Percentiles rank a stretch among this genome's conserved stretches.
These are phyloP conservation scores for Sinodicranocentrus sp. DNA, from an alignment of 2,888 invertebrate genomes.

Conservation along the genomic window DNA sequence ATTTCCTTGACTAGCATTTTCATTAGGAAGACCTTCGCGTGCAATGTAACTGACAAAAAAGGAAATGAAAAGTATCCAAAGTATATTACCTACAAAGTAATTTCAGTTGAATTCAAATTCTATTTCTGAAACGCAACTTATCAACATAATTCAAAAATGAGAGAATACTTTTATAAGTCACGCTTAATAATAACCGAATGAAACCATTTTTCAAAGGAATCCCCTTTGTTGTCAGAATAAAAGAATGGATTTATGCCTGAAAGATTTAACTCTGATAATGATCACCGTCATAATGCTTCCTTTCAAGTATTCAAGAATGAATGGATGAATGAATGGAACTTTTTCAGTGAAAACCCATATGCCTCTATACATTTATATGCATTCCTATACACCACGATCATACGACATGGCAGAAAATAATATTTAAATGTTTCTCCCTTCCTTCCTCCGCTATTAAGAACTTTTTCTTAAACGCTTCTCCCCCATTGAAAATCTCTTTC, in stretches of 20 bases:
- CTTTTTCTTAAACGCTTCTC: not conserved
- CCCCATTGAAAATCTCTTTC: not conserved
- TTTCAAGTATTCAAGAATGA: too few species aligned
- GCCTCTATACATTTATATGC: too few species aligned
- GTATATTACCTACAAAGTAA: too few species aligned
- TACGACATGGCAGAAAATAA: conserved; percentile 26
- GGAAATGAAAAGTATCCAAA: too few species aligned
- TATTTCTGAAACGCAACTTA: not conserved
- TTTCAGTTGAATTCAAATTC: too few species aligned
- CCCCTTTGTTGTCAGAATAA: conserved; percentile 13
- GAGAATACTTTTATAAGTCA: not conserved
- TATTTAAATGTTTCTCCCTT: conserved; percentile 25
- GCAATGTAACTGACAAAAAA: too few species aligned
- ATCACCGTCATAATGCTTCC: conserved; percentile 2
- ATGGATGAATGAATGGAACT: too few species aligned
- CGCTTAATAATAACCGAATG: not conserved
- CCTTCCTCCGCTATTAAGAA: not conserved
- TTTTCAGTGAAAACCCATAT: too few species aligned
- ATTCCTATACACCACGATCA: too few species aligned
- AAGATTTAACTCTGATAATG: not conserved
- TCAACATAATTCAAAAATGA: not conserved
- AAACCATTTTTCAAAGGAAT: conserved; percentile 19
- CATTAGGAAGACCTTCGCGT: too few species aligned
- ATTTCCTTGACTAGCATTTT: too few species aligned
- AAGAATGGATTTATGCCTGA: conserved; percentile 35